These are phyloP conservation scores for Dryobotodes eremita DNA, from an alignment of 2,888 invertebrate species.

Conservation along the genomic window DNA sequence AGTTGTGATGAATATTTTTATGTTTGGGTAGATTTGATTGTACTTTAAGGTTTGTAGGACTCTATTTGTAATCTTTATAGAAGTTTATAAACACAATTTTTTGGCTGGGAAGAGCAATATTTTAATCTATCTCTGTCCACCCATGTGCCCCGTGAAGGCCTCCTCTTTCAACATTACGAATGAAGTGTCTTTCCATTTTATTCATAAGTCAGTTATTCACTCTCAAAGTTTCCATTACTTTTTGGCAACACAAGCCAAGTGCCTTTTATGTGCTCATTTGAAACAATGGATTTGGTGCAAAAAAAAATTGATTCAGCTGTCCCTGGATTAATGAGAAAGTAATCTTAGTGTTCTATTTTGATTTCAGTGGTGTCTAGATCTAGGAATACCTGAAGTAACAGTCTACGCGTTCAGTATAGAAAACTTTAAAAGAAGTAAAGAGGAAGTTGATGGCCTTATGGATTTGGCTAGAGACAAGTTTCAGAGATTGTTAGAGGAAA, in stretches of 20 bases:
- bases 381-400: slow-evolving; percentile 98
- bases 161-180: not conserved
- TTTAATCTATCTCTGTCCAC: not conserved
- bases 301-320: too few species aligned
- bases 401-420: slow-evolving; percentile 99
- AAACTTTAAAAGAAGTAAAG: slow-evolving; percentile 97
- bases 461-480: slow-evolving; percentile 97
- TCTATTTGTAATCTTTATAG: not conserved
- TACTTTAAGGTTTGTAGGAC: not conserved
- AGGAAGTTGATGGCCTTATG: slow-evolving; percentile 97
- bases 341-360: not conserved
- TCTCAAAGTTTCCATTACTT: too few species aligned
- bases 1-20: slow-evolving; percentile 25
- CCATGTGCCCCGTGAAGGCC: not conserved
- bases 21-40: not conserved
- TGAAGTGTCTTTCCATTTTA: not conserved
- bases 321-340: not conserved
- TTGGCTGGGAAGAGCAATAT: not conserved
- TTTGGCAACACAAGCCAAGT: not conserved
- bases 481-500: slow-evolving; percentile 94
- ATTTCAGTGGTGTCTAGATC: slow-evolving; percentile 96
- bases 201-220: too few species aligned
- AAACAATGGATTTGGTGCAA: not conserved
- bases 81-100: not conserved
- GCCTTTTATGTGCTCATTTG: not conserved